Percentiles rank a stretch among this genome's conserved stretches.
Evolutionary conservation across 1,140 invertebrate genomes (phyloP).

Genomic region (Magallana gigas): DNA sequence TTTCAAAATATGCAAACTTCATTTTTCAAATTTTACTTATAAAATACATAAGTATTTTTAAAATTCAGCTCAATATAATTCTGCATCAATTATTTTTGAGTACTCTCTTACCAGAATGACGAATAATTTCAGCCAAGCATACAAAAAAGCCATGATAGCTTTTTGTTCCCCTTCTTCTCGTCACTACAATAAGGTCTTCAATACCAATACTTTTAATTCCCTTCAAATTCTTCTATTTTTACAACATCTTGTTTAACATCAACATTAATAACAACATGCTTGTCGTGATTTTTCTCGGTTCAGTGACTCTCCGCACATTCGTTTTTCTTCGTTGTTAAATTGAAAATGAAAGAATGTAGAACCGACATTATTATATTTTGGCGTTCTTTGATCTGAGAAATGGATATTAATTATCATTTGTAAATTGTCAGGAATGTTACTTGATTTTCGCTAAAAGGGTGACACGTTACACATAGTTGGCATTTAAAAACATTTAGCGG

Average conservation of each 20-base stretch:
- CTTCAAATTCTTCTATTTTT: conserved; percentile 8
- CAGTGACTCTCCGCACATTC: neutral
- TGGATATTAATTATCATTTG: neutral
- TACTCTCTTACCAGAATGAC: neutral
- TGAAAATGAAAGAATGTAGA: neutral
- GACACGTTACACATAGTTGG: neutral
- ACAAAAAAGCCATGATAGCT: neutral
- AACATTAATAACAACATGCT: conserved; percentile 15
- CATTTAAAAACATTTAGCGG: too few relatives aligned
- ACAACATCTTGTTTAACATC: conserved; percentile 38
- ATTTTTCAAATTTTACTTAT: too few relatives aligned
- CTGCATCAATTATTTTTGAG: too few relatives aligned
- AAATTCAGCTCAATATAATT: too few relatives aligned
- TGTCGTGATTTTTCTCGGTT: neutral
- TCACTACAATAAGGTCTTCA: neutral
- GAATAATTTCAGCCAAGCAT: neutral
- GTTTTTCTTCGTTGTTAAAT: neutral
- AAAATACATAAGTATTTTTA: too few relatives aligned
- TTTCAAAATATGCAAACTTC: too few relatives aligned
- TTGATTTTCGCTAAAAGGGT: neutral
- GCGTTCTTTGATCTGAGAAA: neutral
- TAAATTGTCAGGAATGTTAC: neutral
- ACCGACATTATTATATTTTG: neutral
- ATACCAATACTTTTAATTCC: neutral
- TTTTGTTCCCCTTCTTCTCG: neutral